Base-by-base conservation (phyloP, 37 sponge, comb jelly and placozoan genomes). In the Hexactinellida sp. region DNA sequence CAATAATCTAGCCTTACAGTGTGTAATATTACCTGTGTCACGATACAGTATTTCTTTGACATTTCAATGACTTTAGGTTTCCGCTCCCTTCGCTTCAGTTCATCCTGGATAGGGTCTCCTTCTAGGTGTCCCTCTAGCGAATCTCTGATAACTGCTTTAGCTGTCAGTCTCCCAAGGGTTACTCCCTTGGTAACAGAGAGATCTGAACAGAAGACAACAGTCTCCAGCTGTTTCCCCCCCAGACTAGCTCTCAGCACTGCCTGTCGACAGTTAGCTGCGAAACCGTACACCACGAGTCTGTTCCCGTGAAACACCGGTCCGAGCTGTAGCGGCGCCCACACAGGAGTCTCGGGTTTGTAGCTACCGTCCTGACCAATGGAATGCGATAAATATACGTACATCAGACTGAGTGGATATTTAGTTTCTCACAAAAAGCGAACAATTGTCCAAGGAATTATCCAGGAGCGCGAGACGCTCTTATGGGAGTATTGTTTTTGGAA, bases 231-330 rank as follows among this genome's bases (percentile, higher is more conserved):
- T 85, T 91, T 95, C 82, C 91, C 88, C n/a, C 98, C 95, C 10
- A 97, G 93, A 37, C 85, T 84, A n/a, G 98, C 98, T 39, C 84
- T 86, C 38, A 97, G 90, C 0, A 91, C 89, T 3, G 95, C 98
- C 86, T 87, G 87, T 82, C 85, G 90, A 86, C 97, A 97, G 89
- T 92, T 54, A 19, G 93, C 91, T 9, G 94, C 97, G 88, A 91
- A 97, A 30, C 97, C 97, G 55, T 97, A 97, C 87, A 97, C 92
- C 41, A 95, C 96, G 54, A 93, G 94, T 37, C 94, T 83, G 19
- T 91, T 93, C 0, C 96, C 96, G 90, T 88, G 93, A 87, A 95
- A 95, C 54, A 95, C 82, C 16, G 96, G 90, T n/a, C 92, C 88
- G 23, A 95, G 47, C 86, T 93, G 91, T 38, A 86, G 85, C 1